Evolutionary conservation across 2,113 vertebrate species (phyloP), one percentile per base, ranked within the genome.

Genomic region (Todiramphus saurophagus): DNA sequence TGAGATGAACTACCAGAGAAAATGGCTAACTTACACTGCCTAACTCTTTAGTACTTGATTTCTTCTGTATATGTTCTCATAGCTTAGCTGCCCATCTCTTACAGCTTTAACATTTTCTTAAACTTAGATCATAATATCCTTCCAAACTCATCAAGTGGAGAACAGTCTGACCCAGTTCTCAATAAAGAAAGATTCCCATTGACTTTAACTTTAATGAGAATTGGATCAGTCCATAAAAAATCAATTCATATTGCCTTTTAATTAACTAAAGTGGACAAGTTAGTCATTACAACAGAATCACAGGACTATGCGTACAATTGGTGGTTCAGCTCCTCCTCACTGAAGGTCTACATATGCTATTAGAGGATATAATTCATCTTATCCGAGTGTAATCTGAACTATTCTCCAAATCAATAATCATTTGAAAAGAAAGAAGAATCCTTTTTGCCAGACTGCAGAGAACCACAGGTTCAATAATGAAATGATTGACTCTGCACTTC

Each of bases 331-430:
- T 89, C 8, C 75, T 74, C 64, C 46, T 73, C 50, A 83, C 55
- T 67, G 55, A 81, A 89, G 21, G 25, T 66, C 88, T 90, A 7
- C 24, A 4, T 74, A 51, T 77, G 46, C 89, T 89, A 51, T 87
- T 91, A 82, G 43, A 78, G 43, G 73, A 81, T 81, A 88, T 92
- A 94, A 94, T 59, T 90, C n/a, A 75, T 92, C 1, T 81, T 92
- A 89, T 86, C 76, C 70, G 55, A 77, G 64, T 59, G 60, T 80
- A 75, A 89, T 92, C 83, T 90, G 59, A 44, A 82, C 67, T 82
- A 30, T 88, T 85, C 67, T 68, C 33, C 63, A 72, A 77, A 95
- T 94, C 90, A 92, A 93, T 95, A 94, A 94, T 90, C 8, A 51
- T 86, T 81, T 89, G 53, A 78, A 83, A 93, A 90, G 69, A 89